phyloP scores from a whole-genome alignment of 1,140 invertebrate species.

The Geopemphigus sp. region DNA sequence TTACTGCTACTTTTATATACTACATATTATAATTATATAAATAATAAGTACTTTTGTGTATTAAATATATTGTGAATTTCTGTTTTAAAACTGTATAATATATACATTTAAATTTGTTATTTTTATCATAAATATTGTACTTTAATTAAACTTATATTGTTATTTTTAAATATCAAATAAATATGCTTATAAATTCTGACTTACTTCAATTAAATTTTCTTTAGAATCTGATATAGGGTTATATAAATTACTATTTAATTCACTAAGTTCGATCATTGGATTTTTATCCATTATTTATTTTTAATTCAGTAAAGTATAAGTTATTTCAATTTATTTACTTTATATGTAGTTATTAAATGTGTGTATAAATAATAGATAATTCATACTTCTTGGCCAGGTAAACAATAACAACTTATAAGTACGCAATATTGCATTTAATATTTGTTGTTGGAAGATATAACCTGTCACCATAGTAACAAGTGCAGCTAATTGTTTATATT shows the following conservation, averaged over 20 bases:
- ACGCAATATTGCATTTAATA: background rate
- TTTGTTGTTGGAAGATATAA: background rate
- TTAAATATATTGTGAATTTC: too few species aligned
- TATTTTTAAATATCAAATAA: too few species aligned
- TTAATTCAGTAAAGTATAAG: background rate
- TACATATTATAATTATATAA: too few species aligned
- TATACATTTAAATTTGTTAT: too few species aligned
- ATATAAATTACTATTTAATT: conserved; percentile 26
- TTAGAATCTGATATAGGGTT: background rate
- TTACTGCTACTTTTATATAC: too few species aligned
- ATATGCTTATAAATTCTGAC: background rate
- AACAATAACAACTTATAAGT: background rate
- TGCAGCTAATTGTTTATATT: background rate
- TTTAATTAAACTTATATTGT: too few species aligned
- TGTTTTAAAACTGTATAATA: too few species aligned
- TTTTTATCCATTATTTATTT: conserved; percentile 13
- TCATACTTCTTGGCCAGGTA: background rate
- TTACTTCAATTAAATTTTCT: conserved; percentile 35
- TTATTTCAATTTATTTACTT: background rate
- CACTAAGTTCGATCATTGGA: conserved; percentile 13
- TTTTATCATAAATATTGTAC: too few species aligned
- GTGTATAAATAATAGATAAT: too few species aligned
- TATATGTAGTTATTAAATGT: too few species aligned
- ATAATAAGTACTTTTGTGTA: too few species aligned
- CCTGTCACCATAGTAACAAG: conserved; percentile 14